Evolutionary conservation across 1,140 invertebrate genomes (phyloP).

Genomic region (Lepidostoma basale): DNA sequence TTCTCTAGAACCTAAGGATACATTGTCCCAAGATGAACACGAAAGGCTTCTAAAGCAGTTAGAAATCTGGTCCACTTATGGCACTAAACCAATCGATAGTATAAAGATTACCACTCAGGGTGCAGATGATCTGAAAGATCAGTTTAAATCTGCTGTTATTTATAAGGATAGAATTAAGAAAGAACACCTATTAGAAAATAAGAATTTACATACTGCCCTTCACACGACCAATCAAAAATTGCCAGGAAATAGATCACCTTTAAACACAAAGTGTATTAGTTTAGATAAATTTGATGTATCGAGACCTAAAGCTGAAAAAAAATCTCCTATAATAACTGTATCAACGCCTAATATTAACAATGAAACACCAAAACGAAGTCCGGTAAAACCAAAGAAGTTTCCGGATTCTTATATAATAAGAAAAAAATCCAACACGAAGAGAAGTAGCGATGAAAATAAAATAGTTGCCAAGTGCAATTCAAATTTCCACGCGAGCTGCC

Average conservation of each 20-base stretch:
- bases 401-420: constrained; percentile 43
- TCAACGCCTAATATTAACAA: constrained; percentile 41
- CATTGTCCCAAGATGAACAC: constrained; percentile 59
- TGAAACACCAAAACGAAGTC: constrained; percentile 26
- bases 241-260: constrained; percentile 39
- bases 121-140: background rate
- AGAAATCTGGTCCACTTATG: constrained; percentile 64
- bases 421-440: constrained; percentile 28
- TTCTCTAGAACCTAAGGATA: constrained; percentile 50
- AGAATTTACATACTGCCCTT: constrained; percentile 4
- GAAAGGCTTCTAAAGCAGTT: constrained; percentile 64
- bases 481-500: constrained; percentile 41
- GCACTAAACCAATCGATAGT: constrained; percentile 48
- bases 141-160: background rate
- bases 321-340: constrained; percentile 42
- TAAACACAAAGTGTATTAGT: constrained; percentile 48
- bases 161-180: constrained; percentile 46
- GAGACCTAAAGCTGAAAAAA: constrained; percentile 43
- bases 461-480: no score
- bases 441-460: background rate
- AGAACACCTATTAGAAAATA: constrained; percentile 21
- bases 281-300: constrained; percentile 45
- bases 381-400: constrained; percentile 42
- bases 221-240: background rate
- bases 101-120: background rate